Evolutionary conservation across 2,888 invertebrate genomes (phyloP).

Genomic region (Tortricodes alternella): DNA sequence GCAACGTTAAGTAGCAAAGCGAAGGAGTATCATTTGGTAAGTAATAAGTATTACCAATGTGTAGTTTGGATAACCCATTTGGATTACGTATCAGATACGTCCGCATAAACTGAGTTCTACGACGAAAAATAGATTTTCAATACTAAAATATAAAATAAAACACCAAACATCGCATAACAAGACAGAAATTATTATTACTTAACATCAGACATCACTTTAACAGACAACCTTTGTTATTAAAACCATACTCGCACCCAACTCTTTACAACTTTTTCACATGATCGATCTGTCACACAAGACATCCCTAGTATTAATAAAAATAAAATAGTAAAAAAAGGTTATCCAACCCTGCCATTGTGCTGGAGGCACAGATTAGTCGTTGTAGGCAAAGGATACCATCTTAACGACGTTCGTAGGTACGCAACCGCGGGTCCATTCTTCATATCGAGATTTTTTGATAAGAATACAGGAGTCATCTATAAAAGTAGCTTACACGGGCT

Average conservation of each 20-base stretch:
- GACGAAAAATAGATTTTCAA: no score
- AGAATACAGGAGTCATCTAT: conserved; percentile 65
- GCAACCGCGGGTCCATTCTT: conserved; percentile 66
- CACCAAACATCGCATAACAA: no score
- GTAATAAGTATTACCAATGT: no score
- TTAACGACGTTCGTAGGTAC: conserved; percentile 67
- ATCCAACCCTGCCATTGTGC: conserved; percentile 74
- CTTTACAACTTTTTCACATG: conserved; percentile 32
- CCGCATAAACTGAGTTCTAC: no score
- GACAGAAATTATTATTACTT: no score
- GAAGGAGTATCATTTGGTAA: background rate
- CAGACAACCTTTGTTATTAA: conserved; percentile 19
- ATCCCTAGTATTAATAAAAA: conserved; percentile 59
- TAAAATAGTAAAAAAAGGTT: conserved; percentile 70
- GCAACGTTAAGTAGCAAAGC: background rate
- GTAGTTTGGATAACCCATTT: no score
- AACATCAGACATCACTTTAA: no score
- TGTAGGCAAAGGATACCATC: conserved; percentile 74
- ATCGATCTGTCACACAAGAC: conserved; percentile 72
- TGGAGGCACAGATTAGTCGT: conserved; percentile 69
- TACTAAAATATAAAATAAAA: no score
- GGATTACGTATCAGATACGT: no score
- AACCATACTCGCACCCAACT: conserved; percentile 23
- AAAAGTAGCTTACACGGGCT: conserved; percentile 53
- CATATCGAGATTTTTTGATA: conserved; percentile 76